These are phyloP conservation scores for Sinocyclocheilus maitianheensis DNA, from an alignment of 2,113 vertebrate genomes.

Conservation along the genomic window DNA sequence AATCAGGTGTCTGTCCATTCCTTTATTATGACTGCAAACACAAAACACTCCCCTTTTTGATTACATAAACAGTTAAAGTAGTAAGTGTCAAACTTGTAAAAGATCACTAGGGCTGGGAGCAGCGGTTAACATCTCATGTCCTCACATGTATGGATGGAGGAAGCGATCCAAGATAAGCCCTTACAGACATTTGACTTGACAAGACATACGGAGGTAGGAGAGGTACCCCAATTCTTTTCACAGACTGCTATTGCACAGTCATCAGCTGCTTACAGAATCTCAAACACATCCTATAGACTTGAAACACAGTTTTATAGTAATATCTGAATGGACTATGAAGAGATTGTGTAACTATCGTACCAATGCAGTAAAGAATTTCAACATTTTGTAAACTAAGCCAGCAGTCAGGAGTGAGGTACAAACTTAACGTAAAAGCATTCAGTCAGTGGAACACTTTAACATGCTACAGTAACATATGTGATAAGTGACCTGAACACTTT, in stretches of 20 bases:
- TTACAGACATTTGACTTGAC: neutral
- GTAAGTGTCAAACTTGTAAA: conserved; percentile 6
- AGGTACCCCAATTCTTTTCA: neutral
- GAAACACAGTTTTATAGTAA: neutral
- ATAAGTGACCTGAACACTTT: conserved; percentile 10
- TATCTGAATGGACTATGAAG: neutral
- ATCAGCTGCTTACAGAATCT: neutral
- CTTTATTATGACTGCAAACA: conserved; percentile 23
- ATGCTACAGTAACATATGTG: neutral
- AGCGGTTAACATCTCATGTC: neutral
- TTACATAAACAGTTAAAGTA: neutral
- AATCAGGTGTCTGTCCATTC: neutral
- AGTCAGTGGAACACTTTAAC: neutral
- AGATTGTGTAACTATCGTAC: neutral
- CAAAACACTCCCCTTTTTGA: neutral
- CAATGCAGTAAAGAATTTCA: neutral
- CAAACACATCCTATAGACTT: neutral
- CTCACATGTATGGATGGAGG: neutral
- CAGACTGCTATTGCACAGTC: neutral
- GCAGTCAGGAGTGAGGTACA: neutral
- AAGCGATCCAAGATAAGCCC: neutral
- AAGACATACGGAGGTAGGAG: neutral
- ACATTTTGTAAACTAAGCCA: neutral
- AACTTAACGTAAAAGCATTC: neutral
- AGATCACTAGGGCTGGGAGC: neutral